Evolutionary conservation across 1,140 invertebrate genomes (phyloP).

Genomic region (Trialeurodes vaporariorum): DNA sequence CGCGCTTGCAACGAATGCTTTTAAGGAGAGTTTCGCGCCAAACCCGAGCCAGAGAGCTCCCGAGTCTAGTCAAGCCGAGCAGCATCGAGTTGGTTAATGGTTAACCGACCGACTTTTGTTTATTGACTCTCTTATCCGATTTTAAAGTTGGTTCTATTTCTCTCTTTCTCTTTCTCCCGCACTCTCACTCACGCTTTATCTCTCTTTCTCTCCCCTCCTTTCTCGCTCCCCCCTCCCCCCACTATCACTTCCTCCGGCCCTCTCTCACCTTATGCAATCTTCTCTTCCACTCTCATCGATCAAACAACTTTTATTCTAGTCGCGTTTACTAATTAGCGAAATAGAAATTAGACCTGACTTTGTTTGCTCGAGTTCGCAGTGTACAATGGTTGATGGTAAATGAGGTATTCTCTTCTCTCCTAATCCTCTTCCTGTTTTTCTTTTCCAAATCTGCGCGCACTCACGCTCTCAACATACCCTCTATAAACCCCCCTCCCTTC

Average conservation of each 20-base stretch:
- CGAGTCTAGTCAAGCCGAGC: too few species aligned
- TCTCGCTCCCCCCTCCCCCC: too few species aligned
- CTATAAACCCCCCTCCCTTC: too few species aligned
- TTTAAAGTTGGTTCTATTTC: neutral
- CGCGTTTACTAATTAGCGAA: neutral
- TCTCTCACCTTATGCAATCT: too few species aligned
- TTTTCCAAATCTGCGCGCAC: too few species aligned
- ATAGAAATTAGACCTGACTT: neutral
- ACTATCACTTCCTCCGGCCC: too few species aligned
- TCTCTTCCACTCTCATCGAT: neutral
- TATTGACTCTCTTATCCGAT: neutral
- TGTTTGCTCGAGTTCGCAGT: neutral
- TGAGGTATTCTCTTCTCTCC: too few species aligned
- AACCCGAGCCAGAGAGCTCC: too few species aligned
- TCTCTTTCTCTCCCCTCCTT: too few species aligned
- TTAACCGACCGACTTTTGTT: neutral
- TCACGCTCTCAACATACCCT: too few species aligned
- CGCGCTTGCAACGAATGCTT: neutral
- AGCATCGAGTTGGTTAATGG: neutral
- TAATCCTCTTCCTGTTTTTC: neutral
- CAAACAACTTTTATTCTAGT: neutral
- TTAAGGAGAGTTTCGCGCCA: neutral
- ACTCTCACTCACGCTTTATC: too few species aligned
- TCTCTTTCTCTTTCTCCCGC: neutral
- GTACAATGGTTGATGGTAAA: neutral